Evolutionary conservation across 2,888 invertebrate species (phyloP).

Genomic region (Troides oblongomaculatus): DNA sequence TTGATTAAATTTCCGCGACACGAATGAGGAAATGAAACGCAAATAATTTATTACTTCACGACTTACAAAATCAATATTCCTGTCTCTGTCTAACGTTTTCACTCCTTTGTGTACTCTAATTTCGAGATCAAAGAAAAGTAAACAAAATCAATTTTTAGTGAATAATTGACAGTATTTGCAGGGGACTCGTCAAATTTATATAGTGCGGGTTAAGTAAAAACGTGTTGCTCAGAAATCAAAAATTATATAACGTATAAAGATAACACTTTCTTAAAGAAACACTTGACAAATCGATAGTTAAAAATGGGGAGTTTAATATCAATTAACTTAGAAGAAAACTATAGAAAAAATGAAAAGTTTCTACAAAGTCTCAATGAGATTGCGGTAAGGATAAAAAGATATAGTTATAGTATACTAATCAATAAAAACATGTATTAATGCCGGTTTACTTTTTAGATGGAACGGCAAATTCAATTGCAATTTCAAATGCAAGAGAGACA

Average conservation of each 20-base stretch:
- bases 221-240: not conserved
- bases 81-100: not conserved
- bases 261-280: not conserved
- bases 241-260: not conserved
- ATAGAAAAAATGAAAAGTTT: slow-evolving; percentile 85
- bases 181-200: not conserved
- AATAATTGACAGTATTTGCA: not conserved
- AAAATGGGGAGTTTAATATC: slow-evolving; percentile 81
- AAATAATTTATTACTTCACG: slow-evolving; percentile 7
- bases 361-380: slow-evolving; percentile 83
- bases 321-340: slow-evolving; percentile 83
- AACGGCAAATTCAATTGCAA: slow-evolving; percentile 89
- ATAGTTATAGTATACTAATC: not conserved
- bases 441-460: slow-evolving; percentile 77
- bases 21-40: slow-evolving; percentile 25
- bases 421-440: not conserved
- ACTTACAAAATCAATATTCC: slow-evolving; percentile 24
- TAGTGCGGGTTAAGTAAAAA: not conserved
- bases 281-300: not conserved
- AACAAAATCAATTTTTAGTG: not conserved
- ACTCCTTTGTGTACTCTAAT: not conserved
- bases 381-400: slow-evolving; percentile 66
- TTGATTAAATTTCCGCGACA: not conserved
- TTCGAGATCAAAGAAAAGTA: not conserved
- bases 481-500: slow-evolving; percentile 88